Conservation (phyloP, 2,797 vertebrate genomes). For the Dicrostonyx torquatus region DNA sequence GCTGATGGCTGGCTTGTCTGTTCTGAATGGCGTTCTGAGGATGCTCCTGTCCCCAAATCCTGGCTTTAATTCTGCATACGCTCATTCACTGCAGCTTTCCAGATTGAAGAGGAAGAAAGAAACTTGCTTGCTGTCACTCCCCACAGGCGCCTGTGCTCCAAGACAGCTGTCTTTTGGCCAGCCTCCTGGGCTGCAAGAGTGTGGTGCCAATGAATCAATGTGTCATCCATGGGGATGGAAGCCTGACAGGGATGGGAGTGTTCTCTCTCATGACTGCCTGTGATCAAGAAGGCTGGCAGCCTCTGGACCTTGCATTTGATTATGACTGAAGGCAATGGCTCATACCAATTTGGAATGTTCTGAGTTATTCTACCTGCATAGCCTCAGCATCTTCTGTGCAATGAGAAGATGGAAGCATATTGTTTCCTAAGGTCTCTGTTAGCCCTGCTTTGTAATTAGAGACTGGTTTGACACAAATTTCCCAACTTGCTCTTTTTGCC, state of each 20-base stretch:
- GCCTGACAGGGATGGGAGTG: background rate
- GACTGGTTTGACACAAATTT: background rate
- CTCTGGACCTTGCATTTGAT: background rate
- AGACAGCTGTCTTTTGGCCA: background rate
- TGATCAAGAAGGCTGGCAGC: background rate
- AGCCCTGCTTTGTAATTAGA: background rate
- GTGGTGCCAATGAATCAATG: background rate
- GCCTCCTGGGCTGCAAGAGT: background rate
- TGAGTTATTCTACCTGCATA: background rate
- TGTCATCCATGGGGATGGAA: background rate
- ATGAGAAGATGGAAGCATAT: background rate
- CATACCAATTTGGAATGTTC: background rate
- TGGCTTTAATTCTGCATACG: conserved; percentile 58
- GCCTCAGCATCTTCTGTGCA: conserved; percentile 8
- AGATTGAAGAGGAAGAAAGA: conserved; percentile 42
- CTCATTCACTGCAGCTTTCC: conserved; percentile 41
- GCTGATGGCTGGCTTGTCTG: conserved; percentile 25
- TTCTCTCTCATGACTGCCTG: background rate
- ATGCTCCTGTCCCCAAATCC: background rate
- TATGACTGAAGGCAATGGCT: background rate
- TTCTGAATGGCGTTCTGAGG: conserved; percentile 21
- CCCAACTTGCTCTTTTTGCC: background rate
- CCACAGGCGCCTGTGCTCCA: background rate
- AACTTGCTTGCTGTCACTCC: background rate
- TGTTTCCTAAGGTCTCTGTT: background rate